These are phyloP conservation scores for Pseudococcus jackbeardsleyi DNA, from an alignment of 2,888 invertebrate species.

Conservation along the genomic window DNA sequence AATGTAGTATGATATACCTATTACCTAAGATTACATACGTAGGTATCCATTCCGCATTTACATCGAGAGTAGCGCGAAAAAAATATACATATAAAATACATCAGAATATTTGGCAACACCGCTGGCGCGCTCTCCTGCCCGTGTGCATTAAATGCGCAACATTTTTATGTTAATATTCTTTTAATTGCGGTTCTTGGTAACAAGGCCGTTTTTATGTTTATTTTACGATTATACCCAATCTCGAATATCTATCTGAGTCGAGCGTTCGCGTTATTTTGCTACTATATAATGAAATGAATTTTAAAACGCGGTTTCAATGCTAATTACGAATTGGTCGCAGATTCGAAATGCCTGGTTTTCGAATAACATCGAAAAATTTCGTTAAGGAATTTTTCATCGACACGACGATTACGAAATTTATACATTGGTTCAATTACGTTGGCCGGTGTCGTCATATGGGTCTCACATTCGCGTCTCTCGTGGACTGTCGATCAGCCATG, in stretches of 20 bases:
- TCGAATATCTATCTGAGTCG: slow-evolving; percentile 52
- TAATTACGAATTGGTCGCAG: slow-evolving; percentile 29
- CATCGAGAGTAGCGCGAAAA: slow-evolving; percentile 5
- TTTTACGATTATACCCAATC: slow-evolving; percentile 62
- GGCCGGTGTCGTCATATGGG: not conserved
- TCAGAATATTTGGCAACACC: slow-evolving; percentile 59
- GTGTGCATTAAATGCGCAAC: slow-evolving; percentile 63
- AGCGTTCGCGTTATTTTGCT: slow-evolving; percentile 24
- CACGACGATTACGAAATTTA: not conserved
- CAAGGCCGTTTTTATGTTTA: slow-evolving; percentile 65
- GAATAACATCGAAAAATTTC: slow-evolving; percentile 28
- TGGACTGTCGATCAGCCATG: not conserved
- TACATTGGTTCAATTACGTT: not conserved
- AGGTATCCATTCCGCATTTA: not conserved
- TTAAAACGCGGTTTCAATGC: slow-evolving; percentile 43
- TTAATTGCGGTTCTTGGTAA: slow-evolving; percentile 64
- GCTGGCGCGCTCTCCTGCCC: slow-evolving; percentile 15
- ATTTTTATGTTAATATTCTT: slow-evolving; percentile 65
- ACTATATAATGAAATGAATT: slow-evolving; percentile 45
- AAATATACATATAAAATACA: not conserved
- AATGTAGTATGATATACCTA: not conserved
- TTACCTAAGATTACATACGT: slow-evolving; percentile 6
- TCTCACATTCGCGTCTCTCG: not conserved
- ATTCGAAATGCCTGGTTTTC: slow-evolving; percentile 31
- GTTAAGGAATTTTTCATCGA: not conserved